phyloP scores from a whole-genome alignment of 2,113 vertebrate genomes.

The Litocranius walleri region DNA sequence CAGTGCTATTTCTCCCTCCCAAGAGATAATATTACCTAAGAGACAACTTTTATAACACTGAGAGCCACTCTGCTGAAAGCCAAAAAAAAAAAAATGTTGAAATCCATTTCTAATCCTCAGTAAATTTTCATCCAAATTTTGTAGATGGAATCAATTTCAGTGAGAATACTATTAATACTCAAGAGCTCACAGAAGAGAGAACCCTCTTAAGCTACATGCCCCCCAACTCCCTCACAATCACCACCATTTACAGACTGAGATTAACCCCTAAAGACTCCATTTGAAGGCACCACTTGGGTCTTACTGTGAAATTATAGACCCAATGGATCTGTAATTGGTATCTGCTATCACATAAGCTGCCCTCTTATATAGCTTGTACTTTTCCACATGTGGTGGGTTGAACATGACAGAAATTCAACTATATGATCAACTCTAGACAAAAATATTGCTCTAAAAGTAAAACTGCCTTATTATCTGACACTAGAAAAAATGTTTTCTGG shows the following conservation, averaged over 20 bases:
- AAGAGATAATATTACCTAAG: neutral
- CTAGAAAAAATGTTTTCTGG: neutral
- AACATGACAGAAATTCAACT: constrained; percentile 7
- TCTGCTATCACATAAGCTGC: neutral
- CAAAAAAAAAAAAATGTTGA: neutral
- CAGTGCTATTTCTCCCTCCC: constrained; percentile 37
- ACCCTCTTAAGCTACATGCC: neutral
- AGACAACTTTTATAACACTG: constrained; percentile 6
- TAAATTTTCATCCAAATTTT: constrained; percentile 21
- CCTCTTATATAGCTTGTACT: neutral
- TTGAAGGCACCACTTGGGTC: neutral
- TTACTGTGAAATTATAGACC: neutral
- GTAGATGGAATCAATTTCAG: neutral
- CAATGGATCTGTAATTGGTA: neutral
- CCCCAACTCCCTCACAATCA: neutral
- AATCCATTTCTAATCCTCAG: neutral
- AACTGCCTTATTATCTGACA: neutral
- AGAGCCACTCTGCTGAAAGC: constrained; percentile 9
- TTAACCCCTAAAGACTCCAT: neutral
- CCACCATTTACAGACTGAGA: neutral
- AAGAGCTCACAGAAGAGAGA: neutral
- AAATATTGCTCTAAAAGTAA: neutral
- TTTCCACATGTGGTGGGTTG: neutral
- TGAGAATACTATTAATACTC: neutral
- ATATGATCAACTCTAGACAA: neutral